phyloP scores from a whole-genome alignment of 2,113 vertebrate species.

The Cephalopterus ornatus region DNA sequence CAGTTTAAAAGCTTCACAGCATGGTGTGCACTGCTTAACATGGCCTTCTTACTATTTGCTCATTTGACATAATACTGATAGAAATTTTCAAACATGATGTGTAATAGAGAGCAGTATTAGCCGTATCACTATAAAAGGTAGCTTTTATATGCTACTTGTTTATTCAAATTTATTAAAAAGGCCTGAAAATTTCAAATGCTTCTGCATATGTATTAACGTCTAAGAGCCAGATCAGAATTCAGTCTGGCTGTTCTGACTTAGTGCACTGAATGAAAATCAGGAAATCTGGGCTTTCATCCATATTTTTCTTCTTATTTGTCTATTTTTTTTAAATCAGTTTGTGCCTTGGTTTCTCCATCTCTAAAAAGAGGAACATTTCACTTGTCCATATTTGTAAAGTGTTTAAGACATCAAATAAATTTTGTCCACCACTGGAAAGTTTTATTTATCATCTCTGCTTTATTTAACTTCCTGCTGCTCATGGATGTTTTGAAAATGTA shows the following conservation, averaged over 20 bases:
- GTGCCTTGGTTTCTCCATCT: neutral
- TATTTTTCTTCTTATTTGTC: neutral
- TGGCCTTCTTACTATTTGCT: neutral
- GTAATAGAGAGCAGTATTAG: neutral
- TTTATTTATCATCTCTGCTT: neutral
- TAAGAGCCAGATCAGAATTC: conserved; percentile 1
- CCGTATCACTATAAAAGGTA: neutral
- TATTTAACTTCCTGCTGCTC: neutral
- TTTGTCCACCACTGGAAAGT: neutral
- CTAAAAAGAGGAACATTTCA: neutral
- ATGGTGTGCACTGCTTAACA: neutral
- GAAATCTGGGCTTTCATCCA: neutral
- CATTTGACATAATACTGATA: neutral
- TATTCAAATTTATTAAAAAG: conserved; percentile 13
- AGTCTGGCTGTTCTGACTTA: conserved; percentile 26
- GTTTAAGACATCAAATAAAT: neutral
- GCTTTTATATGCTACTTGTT: neutral
- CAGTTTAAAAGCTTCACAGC: neutral
- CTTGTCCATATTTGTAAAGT: neutral
- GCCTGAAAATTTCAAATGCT: neutral
- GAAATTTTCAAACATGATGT: neutral
- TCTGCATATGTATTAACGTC: neutral
- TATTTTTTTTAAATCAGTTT: neutral
- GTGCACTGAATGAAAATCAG: neutral
- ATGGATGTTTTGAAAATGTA: neutral